Conservation (phyloP, 2,113 vertebrate genomes). For the Tursiops truncatus region DNA sequence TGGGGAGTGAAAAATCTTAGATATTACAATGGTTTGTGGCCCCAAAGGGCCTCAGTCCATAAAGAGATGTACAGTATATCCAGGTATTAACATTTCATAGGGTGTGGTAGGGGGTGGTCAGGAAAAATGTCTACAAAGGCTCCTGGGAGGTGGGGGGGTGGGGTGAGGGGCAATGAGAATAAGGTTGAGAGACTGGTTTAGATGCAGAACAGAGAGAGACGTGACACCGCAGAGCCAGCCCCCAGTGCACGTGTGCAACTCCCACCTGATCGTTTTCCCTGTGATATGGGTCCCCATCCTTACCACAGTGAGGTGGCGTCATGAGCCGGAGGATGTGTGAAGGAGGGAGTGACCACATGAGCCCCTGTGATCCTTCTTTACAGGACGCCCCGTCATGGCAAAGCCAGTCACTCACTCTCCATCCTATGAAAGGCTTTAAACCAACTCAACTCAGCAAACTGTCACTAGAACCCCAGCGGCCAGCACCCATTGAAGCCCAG, state of each 20-base stretch:
- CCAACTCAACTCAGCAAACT: not conserved
- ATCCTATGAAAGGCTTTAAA: not conserved
- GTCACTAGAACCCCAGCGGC: not conserved
- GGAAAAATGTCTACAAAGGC: not conserved
- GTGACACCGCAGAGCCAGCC: not conserved
- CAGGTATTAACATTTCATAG: not conserved
- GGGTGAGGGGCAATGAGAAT: not conserved
- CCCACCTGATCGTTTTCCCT: not conserved
- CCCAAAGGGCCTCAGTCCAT: not conserved
- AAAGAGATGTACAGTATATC: not conserved
- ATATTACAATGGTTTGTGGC: not conserved
- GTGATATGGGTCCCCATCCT: rapidly evolving
- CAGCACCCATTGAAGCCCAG: not conserved
- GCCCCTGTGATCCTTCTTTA: not conserved
- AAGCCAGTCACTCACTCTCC: not conserved
- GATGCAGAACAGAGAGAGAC: not conserved
- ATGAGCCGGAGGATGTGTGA: too few species aligned
- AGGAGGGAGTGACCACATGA: not conserved
- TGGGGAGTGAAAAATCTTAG: not conserved
- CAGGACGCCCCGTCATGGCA: not conserved
- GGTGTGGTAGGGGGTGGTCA: not conserved
- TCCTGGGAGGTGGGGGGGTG: not conserved
- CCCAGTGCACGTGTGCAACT: not conserved
- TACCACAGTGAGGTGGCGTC: not conserved
- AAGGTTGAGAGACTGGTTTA: not conserved